These are phyloP conservation scores for Cochlearius cochlearius DNA, from an alignment of 2,113 vertebrate species.

Conservation along the genomic window DNA sequence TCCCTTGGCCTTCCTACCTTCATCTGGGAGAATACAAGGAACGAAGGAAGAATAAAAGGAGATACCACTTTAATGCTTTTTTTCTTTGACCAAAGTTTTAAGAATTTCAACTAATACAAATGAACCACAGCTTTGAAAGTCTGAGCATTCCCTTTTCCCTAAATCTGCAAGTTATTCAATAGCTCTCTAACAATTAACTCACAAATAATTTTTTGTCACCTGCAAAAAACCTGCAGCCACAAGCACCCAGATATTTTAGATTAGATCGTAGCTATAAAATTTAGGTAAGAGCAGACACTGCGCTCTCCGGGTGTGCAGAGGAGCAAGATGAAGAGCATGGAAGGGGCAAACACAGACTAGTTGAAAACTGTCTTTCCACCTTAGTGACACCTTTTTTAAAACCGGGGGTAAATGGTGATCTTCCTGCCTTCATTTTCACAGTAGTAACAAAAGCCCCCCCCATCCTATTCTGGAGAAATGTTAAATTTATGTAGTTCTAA, in stretches of 20 bases:
- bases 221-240: background rate
- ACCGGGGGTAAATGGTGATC: fast-evolving
- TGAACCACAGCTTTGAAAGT: background rate
- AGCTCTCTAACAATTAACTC: background rate
- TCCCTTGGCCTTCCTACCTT: background rate
- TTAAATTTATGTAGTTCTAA: background rate
- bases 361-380: background rate
- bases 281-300: background rate
- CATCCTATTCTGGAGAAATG: background rate
- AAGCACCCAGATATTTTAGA: background rate
- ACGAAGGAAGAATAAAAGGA: background rate
- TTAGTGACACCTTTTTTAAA: background rate
- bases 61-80: background rate
- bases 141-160: background rate
- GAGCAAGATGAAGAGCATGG: background rate
- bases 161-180: background rate
- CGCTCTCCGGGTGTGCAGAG: fast-evolving
- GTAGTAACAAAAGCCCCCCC: background rate
- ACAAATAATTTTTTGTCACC: background rate
- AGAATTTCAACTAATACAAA: background rate
- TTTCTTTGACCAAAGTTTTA: background rate
- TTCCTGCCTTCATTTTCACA: background rate
- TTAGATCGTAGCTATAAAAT: background rate
- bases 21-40: background rate
- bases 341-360: background rate